These are phyloP conservation scores for Piaya cayana DNA, from an alignment of 2,113 vertebrate genomes.

Conservation along the genomic window DNA sequence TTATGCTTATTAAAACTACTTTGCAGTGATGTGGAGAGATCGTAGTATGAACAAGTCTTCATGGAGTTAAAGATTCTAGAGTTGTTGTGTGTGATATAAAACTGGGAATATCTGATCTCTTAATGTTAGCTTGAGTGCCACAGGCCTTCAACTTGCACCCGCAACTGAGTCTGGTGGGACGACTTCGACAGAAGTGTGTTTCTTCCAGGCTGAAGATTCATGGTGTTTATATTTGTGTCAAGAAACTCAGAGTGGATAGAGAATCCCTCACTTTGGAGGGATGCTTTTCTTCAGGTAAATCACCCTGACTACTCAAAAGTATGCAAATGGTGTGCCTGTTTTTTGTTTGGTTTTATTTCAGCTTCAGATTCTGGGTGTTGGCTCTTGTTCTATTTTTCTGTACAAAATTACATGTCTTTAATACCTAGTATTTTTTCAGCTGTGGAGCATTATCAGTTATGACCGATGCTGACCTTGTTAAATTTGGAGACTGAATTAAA, in stretches of 20 bases:
- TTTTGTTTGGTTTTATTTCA: not conserved
- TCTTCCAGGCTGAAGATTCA: not conserved
- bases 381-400: not conserved
- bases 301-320: not conserved
- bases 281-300: not conserved
- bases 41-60: not conserved
- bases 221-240: not conserved
- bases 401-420: not conserved
- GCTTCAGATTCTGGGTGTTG: not conserved
- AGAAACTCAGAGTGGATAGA: not conserved
- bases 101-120: not conserved
- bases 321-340: accelerated
- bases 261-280: not conserved
- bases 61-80: not conserved
- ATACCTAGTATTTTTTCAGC: not conserved
- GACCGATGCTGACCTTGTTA: not conserved
- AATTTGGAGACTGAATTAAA: not conserved
- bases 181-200: not conserved
- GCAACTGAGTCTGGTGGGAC: not conserved
- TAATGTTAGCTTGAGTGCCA: not conserved
- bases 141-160: not conserved
- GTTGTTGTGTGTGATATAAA: not conserved
- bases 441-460: not conserved
- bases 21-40: not conserved
- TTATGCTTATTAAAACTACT: not conserved